These are phyloP conservation scores for Himantopus leucocephalus DNA, from an alignment of 2,113 vertebrate species.

Conservation along the genomic window DNA sequence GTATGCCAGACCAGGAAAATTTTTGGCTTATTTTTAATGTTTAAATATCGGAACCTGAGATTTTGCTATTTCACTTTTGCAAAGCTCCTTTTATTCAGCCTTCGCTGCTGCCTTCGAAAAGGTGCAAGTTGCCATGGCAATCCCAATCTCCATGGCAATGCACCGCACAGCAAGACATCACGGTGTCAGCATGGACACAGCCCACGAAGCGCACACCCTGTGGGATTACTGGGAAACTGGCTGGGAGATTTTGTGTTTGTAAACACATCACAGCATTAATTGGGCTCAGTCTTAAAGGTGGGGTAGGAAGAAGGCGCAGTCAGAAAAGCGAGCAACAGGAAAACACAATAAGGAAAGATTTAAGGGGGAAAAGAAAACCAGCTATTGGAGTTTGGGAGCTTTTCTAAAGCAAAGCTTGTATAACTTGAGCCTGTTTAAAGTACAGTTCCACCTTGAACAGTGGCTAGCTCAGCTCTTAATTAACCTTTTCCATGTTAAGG, in stretches of 20 bases:
- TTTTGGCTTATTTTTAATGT: not conserved
- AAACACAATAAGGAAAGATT: not conserved
- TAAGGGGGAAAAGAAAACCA: not conserved
- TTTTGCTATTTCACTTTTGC: not conserved
- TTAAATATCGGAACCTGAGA: not conserved
- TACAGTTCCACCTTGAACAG: not conserved
- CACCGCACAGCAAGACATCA: not conserved
- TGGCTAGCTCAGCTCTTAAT: not conserved
- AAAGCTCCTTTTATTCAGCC: not conserved
- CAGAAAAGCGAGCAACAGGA: not conserved
- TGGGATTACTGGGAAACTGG: not conserved
- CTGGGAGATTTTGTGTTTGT: not conserved
- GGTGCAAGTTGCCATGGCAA: slow-evolving; percentile 51
- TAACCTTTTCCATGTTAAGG: not conserved
- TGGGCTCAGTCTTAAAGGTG: not conserved
- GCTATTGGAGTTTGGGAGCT: not conserved
- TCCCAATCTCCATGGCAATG: slow-evolving; percentile 7
- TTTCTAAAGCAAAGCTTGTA: not conserved
- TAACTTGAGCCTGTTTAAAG: not conserved
- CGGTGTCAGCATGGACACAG: not conserved
- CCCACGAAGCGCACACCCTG: not conserved
- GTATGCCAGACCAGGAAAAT: not conserved
- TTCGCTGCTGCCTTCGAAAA: not conserved
- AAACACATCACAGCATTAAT: not conserved
- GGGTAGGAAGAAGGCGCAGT: not conserved